Base-by-base conservation (phyloP, 2,888 invertebrate species). In the Caenorhabditis auriculariae region DNA sequence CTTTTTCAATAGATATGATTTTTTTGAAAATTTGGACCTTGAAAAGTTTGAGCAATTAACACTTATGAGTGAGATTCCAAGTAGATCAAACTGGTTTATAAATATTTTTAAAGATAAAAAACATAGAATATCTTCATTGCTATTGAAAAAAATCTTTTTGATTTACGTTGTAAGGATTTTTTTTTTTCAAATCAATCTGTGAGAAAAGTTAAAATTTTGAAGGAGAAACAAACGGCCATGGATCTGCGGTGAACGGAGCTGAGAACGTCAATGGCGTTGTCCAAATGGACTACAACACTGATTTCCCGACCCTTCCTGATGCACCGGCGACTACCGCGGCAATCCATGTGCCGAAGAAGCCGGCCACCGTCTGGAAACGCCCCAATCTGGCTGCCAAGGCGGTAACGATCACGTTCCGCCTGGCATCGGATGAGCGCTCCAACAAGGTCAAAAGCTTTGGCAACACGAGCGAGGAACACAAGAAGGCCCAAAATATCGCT, bases 281-380 rank as follows among this genome's bases (percentile, higher is more conserved):
- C 6, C 44, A 50, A 42, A 59, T 76, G 64, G 75, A 76, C 60
- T 77, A 77, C 60, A 60, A 45, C 35, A 67, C 72, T 24, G 77
- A 79, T 63, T 79, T 79, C 66, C 79, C 79, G 44, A 62, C 73
- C 19, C 68, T 78, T 49, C 78, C 78, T 5, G 64, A 63, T 19
- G 69, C 62, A 17, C 65, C 61, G 4, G 61, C 59, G 19, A 37
- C 66, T 15, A 46, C 66, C 23, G 44, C 42, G 41, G 35, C 58
- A 26, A 58, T 44, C 21, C 44, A 44, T n/a, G 53, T 53, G 21
- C 27, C 41, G 3, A 53, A 69, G 23, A 35, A 45, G 54, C 54
- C 32, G 37, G 53, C 42, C 51, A 50, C 26, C 51, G 72, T 62
- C 17, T 67, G 66, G 66, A 37, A 44, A 42, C 66, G 61, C 32